A percentile compares a stretch with the other conserved stretches of the same genome.
Conservation (phyloP, 2,888 invertebrate genomes). For the Apodemia duryi region DNA sequence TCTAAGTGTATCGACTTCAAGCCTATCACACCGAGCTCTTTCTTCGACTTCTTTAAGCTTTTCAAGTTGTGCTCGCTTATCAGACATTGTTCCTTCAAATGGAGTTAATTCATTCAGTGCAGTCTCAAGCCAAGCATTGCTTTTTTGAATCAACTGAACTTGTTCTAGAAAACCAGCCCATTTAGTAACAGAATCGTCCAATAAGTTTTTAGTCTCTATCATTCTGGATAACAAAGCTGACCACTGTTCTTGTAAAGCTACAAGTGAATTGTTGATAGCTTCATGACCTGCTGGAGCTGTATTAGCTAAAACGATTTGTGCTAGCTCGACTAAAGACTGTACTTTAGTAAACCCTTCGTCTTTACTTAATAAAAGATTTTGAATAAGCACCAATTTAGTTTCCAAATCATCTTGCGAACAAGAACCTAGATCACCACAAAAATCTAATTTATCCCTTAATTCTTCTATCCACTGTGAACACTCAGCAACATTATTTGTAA, state of each 20-base stretch:
- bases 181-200: slow-evolving; percentile 93
- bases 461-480: slow-evolving; percentile 91
- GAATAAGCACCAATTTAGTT: slow-evolving; percentile 88
- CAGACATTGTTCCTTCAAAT: slow-evolving; percentile 89
- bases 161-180: slow-evolving; percentile 95
- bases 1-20: slow-evolving; percentile 92
- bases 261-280: slow-evolving; percentile 89
- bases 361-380: slow-evolving; percentile 93
- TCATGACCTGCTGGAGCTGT: slow-evolving; percentile 94
- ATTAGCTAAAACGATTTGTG: slow-evolving; percentile 93
- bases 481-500: slow-evolving; percentile 88
- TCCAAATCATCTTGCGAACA: slow-evolving; percentile 92
- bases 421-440: slow-evolving; percentile 90
- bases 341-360: slow-evolving; percentile 95
- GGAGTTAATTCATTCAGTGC: slow-evolving; percentile 86
- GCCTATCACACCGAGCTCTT: slow-evolving; percentile 92
- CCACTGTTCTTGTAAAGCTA: slow-evolving; percentile 94
- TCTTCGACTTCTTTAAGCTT: slow-evolving; percentile 92
- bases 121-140: slow-evolving; percentile 87
- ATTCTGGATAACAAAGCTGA: slow-evolving; percentile 91
- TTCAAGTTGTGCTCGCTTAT: slow-evolving; percentile 92
- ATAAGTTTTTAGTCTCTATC: slow-evolving; percentile 91
- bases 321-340: slow-evolving; percentile 92
- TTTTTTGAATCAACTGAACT: slow-evolving; percentile 90
- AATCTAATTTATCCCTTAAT: slow-evolving; percentile 89